Conservation (phyloP, 2,113 vertebrate genomes). For the Micronycteris hirsuta region DNA sequence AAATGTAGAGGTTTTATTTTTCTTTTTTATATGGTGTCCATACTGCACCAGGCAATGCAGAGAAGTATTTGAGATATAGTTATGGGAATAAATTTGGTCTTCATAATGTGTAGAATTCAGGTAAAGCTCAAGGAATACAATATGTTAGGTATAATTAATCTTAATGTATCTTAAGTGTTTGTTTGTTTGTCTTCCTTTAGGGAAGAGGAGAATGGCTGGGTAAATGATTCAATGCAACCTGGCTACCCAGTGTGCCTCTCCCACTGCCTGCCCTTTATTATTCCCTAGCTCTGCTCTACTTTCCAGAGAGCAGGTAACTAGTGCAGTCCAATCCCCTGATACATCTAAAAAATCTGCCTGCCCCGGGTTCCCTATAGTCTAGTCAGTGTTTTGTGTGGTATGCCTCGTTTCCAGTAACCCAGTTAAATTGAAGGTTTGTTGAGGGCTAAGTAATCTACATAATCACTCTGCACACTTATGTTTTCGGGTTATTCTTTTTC, state of each 20-base stretch:
- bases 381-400: conserved; percentile 21
- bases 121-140: neutral
- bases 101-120: neutral
- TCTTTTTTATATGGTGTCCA: neutral
- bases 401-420: conserved; percentile 54
- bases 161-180: neutral
- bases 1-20: neutral
- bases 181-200: conserved; percentile 45
- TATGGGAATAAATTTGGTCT: neutral
- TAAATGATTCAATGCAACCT: conserved; percentile 59
- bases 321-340: conserved; percentile 53
- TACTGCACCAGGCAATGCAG: neutral
- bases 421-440: conserved; percentile 60
- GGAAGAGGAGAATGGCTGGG: conserved; percentile 39
- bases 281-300: conserved; percentile 52
- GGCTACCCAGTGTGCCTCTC: conserved; percentile 14
- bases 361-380: conserved; percentile 43
- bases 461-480: conserved; percentile 37
- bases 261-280: conserved; percentile 45
- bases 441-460: conserved; percentile 57
- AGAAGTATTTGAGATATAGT: neutral
- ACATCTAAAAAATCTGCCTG: conserved; percentile 40
- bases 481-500: neutral
- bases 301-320: conserved; percentile 61
- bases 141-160: conserved; percentile 26